Evolutionary conservation across 1,140 invertebrate genomes (phyloP), one percentile per base, ranked within the genome.

Genomic region (Pomacea maculata): DNA sequence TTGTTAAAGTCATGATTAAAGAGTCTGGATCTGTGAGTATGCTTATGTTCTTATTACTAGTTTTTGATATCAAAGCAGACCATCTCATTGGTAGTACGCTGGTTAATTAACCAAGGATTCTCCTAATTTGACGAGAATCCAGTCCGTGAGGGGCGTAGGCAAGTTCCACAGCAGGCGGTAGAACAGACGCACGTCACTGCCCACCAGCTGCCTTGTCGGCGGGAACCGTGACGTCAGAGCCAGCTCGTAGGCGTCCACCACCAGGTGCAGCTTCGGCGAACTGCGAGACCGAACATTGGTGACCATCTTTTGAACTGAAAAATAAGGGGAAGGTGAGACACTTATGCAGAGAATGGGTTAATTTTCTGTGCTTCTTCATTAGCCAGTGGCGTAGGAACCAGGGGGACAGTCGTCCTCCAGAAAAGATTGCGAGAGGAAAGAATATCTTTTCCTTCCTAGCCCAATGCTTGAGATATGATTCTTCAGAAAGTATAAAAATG

Each of bases 201-300:
- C 77, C 17, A 82, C 77, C 61, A 82, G 72, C 63, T 82, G 77
- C 29, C 81, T 70, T 1, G 68, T 54, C 5, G 71, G 70, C 9
- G 81, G 81, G 72, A 79, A 82, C 10, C 52, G 63, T 34, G 81
- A 75, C 21, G 77, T 82, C 71, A 82, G 64, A 17, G 81, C 81
- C 19, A 78, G 29, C 1, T n/a, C 64, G 52, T 57, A 67, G 45
- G 81, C 81, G n/a, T 78, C 55, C 25, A 82, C 77, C 12, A 82
- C 81, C 55, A 74, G 55, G 45, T 82, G 76, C 14, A 64, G 25
- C 10, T 80, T 64, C 19, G 5, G 6, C 29, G 77, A 61, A 17
- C 1, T 61, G 11, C 1, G 57, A 14, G 57, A 61, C 57, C 57
- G 5, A 11, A 17, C 15, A 17, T 14, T 11, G 57, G 57, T 8